Conservation (phyloP, 2,797 vertebrate species). For the Anableps anableps region DNA sequence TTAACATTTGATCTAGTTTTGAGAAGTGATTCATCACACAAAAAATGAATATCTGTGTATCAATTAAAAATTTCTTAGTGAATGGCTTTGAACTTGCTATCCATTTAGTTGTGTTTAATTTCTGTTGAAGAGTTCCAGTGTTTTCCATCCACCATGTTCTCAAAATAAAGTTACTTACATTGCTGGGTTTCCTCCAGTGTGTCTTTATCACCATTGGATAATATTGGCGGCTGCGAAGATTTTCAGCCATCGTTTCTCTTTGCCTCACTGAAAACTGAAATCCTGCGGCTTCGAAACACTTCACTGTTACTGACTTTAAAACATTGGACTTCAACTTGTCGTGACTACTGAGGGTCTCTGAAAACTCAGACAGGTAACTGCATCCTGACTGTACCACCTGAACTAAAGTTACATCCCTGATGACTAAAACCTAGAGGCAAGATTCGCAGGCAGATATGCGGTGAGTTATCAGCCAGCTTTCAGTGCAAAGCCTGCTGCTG, state of each 20-base stretch:
- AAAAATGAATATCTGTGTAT: background rate
- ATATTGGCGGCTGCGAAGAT: conserved; percentile 25
- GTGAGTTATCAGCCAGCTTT: conserved; percentile 52
- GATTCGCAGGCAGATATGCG: conserved; percentile 30
- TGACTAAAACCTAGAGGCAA: conserved; percentile 27
- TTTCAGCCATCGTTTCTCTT: conserved; percentile 66
- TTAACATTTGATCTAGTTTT: background rate
- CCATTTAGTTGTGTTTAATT: background rate
- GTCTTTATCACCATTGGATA: conserved; percentile 60
- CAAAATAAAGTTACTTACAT: conserved; percentile 73
- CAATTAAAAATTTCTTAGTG: background rate
- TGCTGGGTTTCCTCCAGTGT: conserved; percentile 68
- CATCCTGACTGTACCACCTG: conserved; percentile 29
- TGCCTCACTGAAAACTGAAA: conserved; percentile 10
- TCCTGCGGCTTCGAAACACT: conserved; percentile 33
- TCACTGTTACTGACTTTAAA: conserved; percentile 21
- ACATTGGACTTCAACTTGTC: conserved; percentile 30
- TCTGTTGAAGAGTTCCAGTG: conserved; percentile 1
- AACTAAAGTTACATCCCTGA: conserved; percentile 33
- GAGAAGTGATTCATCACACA: background rate
- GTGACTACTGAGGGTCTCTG: conserved; percentile 24
- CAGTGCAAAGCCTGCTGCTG: conserved; percentile 26
- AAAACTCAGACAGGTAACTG: conserved; percentile 12
- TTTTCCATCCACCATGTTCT: conserved; percentile 14
- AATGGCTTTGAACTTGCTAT: background rate